Evolutionary conservation across 2,797 vertebrate species (phyloP).

Genomic region (Rhynchotus rufescens): DNA sequence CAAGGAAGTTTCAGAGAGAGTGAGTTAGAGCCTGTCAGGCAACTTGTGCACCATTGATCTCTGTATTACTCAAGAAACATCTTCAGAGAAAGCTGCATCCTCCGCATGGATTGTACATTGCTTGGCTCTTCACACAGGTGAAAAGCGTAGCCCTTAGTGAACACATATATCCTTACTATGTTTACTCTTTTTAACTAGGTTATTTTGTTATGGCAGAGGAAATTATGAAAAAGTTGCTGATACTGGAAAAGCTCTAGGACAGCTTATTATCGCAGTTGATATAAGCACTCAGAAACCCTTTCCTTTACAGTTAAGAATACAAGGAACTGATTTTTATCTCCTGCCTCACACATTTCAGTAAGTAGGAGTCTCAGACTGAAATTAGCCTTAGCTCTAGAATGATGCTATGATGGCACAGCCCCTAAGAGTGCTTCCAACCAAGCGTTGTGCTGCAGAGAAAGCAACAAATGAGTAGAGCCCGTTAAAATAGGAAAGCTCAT

Average conservation of each 20-base stretch:
- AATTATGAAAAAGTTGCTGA: slow-evolving; percentile 11
- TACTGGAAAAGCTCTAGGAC: slow-evolving; percentile 1
- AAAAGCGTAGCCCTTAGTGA: slow-evolving; percentile 15
- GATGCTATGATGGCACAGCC: not conserved
- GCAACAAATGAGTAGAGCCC: slow-evolving; percentile 14
- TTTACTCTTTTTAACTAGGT: not conserved
- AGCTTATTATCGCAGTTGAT: not conserved
- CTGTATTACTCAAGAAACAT: not conserved
- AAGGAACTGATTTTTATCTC: slow-evolving; percentile 12
- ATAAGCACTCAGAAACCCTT: slow-evolving; percentile 18
- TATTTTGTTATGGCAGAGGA: slow-evolving; percentile 10
- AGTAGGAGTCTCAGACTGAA: slow-evolving; percentile 1
- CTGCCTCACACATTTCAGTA: not conserved
- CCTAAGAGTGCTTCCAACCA: not conserved
- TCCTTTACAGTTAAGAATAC: not conserved
- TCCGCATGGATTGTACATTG: not conserved
- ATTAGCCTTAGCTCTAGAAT: not conserved
- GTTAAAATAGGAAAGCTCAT: slow-evolving; percentile 48
- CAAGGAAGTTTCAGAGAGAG: not conserved
- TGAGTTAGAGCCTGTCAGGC: not conserved
- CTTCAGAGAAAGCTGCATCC: not conserved
- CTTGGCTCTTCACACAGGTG: slow-evolving; percentile 20
- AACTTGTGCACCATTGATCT: not conserved
- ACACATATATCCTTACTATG: slow-evolving; percentile 8
- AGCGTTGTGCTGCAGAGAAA: not conserved